Conservation (phyloP, 2,888 invertebrate species). For the Scaptomyza caliginosa region DNA sequence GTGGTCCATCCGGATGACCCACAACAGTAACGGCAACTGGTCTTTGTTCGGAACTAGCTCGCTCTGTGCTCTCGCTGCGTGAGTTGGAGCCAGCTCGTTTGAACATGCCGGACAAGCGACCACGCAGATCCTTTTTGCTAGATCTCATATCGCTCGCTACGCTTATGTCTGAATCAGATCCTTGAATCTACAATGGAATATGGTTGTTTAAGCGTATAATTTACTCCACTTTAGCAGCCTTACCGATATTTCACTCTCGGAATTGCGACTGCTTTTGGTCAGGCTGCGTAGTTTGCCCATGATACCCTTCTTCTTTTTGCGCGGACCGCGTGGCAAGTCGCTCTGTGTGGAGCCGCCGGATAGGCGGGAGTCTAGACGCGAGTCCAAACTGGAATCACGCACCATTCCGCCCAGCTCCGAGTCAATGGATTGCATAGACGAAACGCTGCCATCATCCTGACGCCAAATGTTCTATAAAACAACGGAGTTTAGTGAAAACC, state of each 20-base stretch:
- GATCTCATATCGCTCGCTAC: slow-evolving; percentile 86
- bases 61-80: slow-evolving; percentile 87
- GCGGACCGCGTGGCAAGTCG: slow-evolving; percentile 88
- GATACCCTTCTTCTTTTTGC: slow-evolving; percentile 91
- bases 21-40: slow-evolving; percentile 85
- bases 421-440: slow-evolving; percentile 92
- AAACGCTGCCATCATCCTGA: slow-evolving; percentile 92
- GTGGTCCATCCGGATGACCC: slow-evolving; percentile 81
- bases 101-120: slow-evolving; percentile 92
- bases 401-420: slow-evolving; percentile 88
- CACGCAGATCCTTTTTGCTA: slow-evolving; percentile 91
- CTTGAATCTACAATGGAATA: slow-evolving; percentile 84
- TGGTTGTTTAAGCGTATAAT: neutral
- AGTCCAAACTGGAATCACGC: slow-evolving; percentile 88
- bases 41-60: slow-evolving; percentile 83
- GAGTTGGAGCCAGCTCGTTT: slow-evolving; percentile 88
- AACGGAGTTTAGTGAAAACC: neutral
- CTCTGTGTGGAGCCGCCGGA: slow-evolving; percentile 94
- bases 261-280: slow-evolving; percentile 89
- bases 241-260: slow-evolving; percentile 84
- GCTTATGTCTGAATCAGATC: slow-evolving; percentile 90
- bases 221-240: slow-evolving; percentile 20
- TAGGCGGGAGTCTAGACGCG: slow-evolving; percentile 89
- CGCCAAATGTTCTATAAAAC: slow-evolving; percentile 90
- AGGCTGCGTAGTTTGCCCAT: slow-evolving; percentile 93